phyloP scores from a whole-genome alignment of 2,113 vertebrate genomes.

The Butastur rufipennis region DNA sequence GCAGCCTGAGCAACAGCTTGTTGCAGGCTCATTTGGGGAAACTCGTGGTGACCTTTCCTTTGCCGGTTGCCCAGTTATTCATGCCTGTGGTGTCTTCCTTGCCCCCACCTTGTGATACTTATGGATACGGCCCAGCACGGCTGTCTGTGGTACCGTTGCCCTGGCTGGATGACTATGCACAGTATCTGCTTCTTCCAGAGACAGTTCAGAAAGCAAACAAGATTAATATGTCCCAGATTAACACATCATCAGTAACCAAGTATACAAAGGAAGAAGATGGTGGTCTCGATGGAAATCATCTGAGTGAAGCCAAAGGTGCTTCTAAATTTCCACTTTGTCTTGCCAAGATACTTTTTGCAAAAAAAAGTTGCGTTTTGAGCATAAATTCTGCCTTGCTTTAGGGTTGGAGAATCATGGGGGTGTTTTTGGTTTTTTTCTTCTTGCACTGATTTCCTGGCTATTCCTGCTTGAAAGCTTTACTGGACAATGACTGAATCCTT shows the following conservation, averaged over 20 bases:
- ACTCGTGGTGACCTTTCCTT: neutral
- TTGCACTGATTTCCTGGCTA: neutral
- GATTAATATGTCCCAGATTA: neutral
- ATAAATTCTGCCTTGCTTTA: neutral
- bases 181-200: neutral
- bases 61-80: neutral
- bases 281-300: neutral
- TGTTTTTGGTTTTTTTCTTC: neutral
- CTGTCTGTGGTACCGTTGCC: neutral
- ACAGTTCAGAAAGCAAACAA: neutral
- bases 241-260: neutral
- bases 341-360: neutral
- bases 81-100: neutral
- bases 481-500: neutral
- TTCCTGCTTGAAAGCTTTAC: conserved; percentile 5
- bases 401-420: neutral
- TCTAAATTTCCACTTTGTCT: neutral
- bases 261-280: neutral
- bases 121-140: neutral
- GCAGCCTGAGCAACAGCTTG: neutral
- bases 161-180: neutral
- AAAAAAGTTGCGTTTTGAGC: neutral
- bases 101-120: neutral
- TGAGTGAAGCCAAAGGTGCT: neutral
- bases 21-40: neutral